Conservation (phyloP, 1,140 invertebrate genomes). For the Conopomorpha cramerella region DNA sequence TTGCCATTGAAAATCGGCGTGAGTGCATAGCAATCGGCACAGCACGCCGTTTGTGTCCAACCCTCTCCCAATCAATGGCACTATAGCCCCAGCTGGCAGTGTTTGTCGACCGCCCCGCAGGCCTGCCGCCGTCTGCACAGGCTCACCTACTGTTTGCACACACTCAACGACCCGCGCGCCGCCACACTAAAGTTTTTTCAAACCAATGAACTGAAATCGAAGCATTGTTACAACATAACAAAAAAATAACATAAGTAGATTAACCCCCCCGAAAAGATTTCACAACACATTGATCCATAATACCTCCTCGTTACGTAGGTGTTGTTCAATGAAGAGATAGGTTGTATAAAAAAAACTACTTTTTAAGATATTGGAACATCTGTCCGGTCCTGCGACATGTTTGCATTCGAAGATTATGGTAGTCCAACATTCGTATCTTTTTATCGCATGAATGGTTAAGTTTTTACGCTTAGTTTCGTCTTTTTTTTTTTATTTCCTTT, state of each 20-base stretch:
- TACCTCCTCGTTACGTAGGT: slow-evolving; percentile 52
- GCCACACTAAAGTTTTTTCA: slow-evolving; percentile 49
- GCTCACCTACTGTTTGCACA: slow-evolving; percentile 45
- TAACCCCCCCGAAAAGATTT: slow-evolving; percentile 38
- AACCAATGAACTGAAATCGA: no score
- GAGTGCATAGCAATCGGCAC: no score
- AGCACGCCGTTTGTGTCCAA: no score
- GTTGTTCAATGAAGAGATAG: slow-evolving; percentile 40
- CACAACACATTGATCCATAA: slow-evolving; percentile 51
- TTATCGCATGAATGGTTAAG: no score
- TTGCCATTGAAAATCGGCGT: no score
- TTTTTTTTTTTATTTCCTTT: no score
- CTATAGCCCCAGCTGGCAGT: no score
- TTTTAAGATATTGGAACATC: slow-evolving; percentile 28
- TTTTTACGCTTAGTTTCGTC: no score
- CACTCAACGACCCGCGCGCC: slow-evolving; percentile 38
- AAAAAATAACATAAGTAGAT: slow-evolving; percentile 58
- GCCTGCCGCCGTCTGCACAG: slow-evolving; percentile 27
- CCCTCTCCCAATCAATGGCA: no score
- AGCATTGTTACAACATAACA: no score
- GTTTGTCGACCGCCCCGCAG: slow-evolving; percentile 8
- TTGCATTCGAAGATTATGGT: no score
- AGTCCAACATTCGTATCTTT: no score
- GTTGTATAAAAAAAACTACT: slow-evolving; percentile 17
- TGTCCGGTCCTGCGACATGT: slow-evolving; percentile 30